Conservation (phyloP, 2,888 invertebrate species). For the Autographa gamma region DNA sequence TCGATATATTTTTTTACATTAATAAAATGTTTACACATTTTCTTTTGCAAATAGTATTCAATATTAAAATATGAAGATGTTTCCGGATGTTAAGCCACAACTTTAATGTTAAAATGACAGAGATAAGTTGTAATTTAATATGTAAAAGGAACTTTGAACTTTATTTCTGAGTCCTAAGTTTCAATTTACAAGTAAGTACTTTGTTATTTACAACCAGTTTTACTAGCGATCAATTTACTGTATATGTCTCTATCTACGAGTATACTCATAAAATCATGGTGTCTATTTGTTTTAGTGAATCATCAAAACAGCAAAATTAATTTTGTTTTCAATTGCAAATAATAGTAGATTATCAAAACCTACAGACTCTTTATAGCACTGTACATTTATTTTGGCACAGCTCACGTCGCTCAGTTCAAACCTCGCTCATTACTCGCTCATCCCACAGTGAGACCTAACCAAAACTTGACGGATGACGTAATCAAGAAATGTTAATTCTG, state of each 20-base stretch:
- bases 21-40: not conserved
- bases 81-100: not conserved
- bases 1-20: too few species aligned
- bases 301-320: not conserved
- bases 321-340: not conserved
- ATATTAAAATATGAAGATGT: not conserved
- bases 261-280: not conserved
- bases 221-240: not conserved
- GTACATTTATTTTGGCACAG: too few species aligned
- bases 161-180: not conserved
- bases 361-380: not conserved
- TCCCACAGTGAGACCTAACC: constrained; percentile 26
- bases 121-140: not conserved
- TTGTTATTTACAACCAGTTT: not conserved
- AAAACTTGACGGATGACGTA: constrained; percentile 16
- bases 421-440: constrained; percentile 22
- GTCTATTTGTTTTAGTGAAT: too few species aligned
- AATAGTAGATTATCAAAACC: not conserved
- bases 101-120: not conserved
- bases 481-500: constrained; percentile 37
- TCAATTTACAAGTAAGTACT: not conserved
- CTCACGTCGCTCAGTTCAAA: constrained; percentile 12
- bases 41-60: not conserved
- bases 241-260: not conserved
- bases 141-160: not conserved